These are phyloP conservation scores for Threskiornis aethiopicus DNA, from an alignment of 2,797 vertebrate genomes.

Conservation along the genomic window DNA sequence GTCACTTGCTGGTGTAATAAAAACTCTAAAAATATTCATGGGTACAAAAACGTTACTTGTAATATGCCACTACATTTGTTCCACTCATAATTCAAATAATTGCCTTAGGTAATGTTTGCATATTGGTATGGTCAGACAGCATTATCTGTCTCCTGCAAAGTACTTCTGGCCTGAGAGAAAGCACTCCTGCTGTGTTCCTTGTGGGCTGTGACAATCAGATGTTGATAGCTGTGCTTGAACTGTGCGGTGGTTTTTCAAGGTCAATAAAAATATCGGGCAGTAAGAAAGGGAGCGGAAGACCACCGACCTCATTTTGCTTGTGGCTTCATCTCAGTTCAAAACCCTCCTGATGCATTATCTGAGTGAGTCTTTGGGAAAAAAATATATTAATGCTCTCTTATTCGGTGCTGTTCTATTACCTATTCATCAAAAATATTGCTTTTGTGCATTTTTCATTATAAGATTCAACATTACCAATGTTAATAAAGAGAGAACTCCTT, in stretches of 20 bases:
- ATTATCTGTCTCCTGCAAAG: neutral
- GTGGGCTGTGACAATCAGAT: neutral
- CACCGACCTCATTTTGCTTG: neutral
- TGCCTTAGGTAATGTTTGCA: neutral
- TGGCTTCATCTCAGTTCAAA: neutral
- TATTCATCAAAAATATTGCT: constrained; percentile 80
- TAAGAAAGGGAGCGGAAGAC: neutral
- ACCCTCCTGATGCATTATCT: constrained; percentile 21
- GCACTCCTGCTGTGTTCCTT: neutral
- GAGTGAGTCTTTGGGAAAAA: constrained; percentile 48
- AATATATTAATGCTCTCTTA: constrained; percentile 53
- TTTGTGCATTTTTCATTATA: constrained; percentile 85
- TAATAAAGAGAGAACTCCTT: constrained; percentile 79
- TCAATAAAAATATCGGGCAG: neutral
- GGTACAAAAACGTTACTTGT: neutral
- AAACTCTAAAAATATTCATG: neutral
- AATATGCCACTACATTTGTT: neutral
- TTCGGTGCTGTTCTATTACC: constrained; percentile 72
- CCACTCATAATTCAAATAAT: neutral
- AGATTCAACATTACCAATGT: constrained; percentile 81
- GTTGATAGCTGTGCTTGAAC: neutral
- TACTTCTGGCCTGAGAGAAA: neutral
- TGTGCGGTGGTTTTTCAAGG: neutral
- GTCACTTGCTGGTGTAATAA: neutral
- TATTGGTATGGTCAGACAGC: neutral